phyloP scores from a whole-genome alignment of 2,797 vertebrate species.

The Eulemur albifrons region DNA sequence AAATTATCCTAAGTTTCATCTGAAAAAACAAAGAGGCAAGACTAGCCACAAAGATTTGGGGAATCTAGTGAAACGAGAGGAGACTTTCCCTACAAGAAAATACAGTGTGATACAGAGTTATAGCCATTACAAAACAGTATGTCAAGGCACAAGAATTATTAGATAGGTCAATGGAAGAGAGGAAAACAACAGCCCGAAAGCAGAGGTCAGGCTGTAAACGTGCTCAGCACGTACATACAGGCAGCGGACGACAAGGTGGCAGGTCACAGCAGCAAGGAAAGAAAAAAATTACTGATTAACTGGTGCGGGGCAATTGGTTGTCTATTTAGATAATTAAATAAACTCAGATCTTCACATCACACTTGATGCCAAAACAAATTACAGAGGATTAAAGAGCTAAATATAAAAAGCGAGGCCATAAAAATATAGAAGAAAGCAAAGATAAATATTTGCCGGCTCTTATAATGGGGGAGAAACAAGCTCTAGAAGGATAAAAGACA shows the following conservation, averaged over 20 bases:
- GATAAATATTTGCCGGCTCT: constrained; percentile 40
- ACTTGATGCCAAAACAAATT: constrained; percentile 30
- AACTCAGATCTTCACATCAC: constrained; percentile 20
- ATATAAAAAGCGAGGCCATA: constrained; percentile 8
- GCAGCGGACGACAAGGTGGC: not conserved
- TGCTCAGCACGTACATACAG: not conserved
- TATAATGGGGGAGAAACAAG: not conserved
- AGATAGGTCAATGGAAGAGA: not conserved
- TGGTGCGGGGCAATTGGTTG: not conserved
- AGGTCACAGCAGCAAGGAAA: not conserved
- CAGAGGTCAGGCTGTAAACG: no score
- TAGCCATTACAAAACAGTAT: not conserved
- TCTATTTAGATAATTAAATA: constrained; percentile 30
- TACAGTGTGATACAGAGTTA: not conserved
- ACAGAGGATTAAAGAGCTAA: constrained; percentile 17
- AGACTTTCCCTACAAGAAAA: not conserved
- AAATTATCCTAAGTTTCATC: not conserved
- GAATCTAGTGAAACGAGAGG: not conserved
- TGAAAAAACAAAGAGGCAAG: not conserved
- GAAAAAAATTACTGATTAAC: not conserved
- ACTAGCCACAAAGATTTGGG: not conserved
- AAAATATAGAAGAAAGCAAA: constrained; percentile 47
- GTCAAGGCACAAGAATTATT: not conserved
- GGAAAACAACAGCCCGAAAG: not conserved
- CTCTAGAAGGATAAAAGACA: not conserved